These are phyloP conservation scores for Anoura caudifer DNA, from an alignment of 2,113 vertebrate genomes.

Conservation along the genomic window DNA sequence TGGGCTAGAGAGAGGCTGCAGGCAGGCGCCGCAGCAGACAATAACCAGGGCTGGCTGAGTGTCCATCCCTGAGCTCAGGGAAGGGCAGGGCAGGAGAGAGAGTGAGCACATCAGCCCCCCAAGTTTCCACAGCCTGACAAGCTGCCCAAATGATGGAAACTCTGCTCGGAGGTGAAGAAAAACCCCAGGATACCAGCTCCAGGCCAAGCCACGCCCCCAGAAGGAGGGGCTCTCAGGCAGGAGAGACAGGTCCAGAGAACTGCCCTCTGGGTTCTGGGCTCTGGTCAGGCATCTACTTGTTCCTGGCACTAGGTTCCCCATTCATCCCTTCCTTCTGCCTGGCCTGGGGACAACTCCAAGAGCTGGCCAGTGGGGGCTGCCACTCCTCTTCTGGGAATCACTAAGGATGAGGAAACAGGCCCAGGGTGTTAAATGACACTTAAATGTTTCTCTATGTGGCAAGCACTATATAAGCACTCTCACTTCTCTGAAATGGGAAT, in stretches of 20 bases:
- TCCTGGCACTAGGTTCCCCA: background rate
- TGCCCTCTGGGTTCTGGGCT: background rate
- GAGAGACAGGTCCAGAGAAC: background rate
- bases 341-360: background rate
- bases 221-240: background rate
- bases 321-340: background rate
- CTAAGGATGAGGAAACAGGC: background rate
- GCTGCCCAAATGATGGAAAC: background rate
- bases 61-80: background rate
- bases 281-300: background rate
- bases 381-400: background rate
- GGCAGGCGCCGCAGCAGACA: slow-evolving; percentile 49
- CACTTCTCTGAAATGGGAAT: background rate
- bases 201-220: background rate
- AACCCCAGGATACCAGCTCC: background rate
- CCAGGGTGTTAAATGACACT: background rate
- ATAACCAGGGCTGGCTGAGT: slow-evolving; percentile 40
- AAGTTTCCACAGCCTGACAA: background rate
- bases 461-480: background rate
- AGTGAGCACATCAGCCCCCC: background rate
- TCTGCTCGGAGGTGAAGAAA: background rate
- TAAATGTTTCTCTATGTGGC: background rate
- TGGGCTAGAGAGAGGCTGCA: slow-evolving; percentile 48
- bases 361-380: background rate
- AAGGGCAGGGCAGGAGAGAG: background rate